These are phyloP conservation scores for Carettochelys insculpta DNA, from an alignment of 2,113 vertebrate genomes.

Conservation along the genomic window DNA sequence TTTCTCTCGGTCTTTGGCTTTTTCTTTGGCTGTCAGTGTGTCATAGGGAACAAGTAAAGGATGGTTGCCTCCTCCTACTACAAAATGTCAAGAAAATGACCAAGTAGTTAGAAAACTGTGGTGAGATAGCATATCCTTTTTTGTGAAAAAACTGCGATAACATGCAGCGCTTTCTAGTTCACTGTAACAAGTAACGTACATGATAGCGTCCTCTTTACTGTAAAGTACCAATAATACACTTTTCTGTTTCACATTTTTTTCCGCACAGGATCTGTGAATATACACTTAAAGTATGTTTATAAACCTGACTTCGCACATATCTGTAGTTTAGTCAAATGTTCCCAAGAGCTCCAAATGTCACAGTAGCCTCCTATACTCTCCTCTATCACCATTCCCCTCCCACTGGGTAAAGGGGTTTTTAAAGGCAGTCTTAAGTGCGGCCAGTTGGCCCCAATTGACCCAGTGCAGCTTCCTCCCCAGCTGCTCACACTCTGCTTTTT, in stretches of 20 bases:
- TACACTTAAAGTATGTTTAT: background rate
- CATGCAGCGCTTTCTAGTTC: background rate
- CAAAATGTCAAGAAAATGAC: constrained; percentile 29
- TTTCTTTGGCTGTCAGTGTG: constrained; percentile 96
- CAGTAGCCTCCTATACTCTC: too few species aligned
- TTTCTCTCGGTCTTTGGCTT: constrained; percentile 93
- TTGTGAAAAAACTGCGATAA: background rate
- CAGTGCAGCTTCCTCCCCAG: too few species aligned
- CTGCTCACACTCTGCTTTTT: too few species aligned
- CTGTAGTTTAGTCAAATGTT: background rate
- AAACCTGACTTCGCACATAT: fast-evolving
- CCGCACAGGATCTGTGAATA: background rate
- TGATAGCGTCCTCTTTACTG: background rate
- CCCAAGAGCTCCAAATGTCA: background rate
- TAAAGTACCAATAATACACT: background rate
- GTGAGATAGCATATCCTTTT: fast-evolving
- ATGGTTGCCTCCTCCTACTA: constrained; percentile 92
- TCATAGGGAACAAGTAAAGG: constrained; percentile 95
- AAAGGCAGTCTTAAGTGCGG: too few species aligned
- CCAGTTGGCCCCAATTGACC: too few species aligned
- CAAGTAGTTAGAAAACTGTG: background rate
- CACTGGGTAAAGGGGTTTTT: too few species aligned
- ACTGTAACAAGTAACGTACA: background rate
- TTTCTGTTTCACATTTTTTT: background rate
- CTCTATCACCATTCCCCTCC: too few species aligned